phyloP scores from a whole-genome alignment of 2,113 vertebrate genomes.

The Pantherophis guttatus region DNA sequence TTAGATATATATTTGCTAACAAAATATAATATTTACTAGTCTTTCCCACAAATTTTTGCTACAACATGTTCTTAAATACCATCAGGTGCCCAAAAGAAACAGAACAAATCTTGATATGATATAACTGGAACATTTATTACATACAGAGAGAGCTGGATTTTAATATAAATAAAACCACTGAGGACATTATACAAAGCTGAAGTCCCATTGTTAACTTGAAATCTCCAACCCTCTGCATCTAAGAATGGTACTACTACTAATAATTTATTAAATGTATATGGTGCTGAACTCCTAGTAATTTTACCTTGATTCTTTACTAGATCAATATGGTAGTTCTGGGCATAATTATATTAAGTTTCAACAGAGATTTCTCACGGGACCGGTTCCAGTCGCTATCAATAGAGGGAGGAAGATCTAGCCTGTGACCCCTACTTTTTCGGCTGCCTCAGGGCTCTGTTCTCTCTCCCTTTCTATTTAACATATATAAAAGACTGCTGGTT shows the following conservation, averaged over 20 bases:
- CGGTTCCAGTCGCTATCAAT: not conserved
- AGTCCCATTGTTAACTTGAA: not conserved
- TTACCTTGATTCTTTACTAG: not conserved
- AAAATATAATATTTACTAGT: not conserved
- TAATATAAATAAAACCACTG: not conserved
- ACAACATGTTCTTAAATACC: not conserved
- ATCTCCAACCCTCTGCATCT: not conserved
- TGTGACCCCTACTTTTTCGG: not conserved
- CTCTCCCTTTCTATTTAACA: not conserved
- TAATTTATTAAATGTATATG: not conserved
- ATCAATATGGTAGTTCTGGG: not conserved
- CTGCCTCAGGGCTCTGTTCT: not conserved
- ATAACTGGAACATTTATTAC: not conserved
- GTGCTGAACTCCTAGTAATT: not conserved
- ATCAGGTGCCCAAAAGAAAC: not conserved
- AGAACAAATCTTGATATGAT: not conserved
- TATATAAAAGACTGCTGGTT: not conserved
- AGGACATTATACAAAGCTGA: not conserved
- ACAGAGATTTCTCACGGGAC: not conserved
- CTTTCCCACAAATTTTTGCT: not conserved
- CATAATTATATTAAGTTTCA: not conserved
- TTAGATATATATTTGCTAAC: not conserved
- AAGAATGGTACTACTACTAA: not conserved
- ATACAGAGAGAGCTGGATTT: not conserved
- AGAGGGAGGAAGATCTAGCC: not conserved